phyloP scores from a whole-genome alignment of 2,113 vertebrate species.

The Melierax canorus region DNA sequence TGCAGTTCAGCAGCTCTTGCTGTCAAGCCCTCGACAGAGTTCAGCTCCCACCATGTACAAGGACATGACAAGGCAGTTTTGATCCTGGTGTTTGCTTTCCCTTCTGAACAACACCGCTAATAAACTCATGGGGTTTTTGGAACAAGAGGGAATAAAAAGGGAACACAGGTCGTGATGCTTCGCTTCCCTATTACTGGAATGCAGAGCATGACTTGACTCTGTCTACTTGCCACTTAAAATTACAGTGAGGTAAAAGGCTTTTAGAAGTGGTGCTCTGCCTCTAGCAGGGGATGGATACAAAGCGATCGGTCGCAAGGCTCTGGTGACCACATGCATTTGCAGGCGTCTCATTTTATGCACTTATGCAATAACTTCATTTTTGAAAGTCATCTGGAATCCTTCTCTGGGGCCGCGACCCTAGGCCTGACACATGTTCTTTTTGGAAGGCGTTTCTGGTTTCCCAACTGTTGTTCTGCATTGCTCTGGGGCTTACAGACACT shows the following conservation, averaged over 20 bases:
- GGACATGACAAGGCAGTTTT: background rate
- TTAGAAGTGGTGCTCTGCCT: background rate
- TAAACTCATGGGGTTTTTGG: background rate
- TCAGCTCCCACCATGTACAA: background rate
- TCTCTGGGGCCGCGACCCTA: background rate
- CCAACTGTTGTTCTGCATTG: conserved; percentile 7
- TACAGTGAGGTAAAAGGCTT: background rate
- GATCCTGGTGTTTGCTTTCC: background rate
- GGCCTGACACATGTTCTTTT: conserved; percentile 37
- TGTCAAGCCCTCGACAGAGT: background rate
- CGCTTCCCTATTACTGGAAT: background rate
- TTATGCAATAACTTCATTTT: conserved; percentile 29
- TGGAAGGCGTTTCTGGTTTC: conserved; percentile 44
- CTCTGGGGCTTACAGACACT: background rate
- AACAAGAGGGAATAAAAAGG: background rate
- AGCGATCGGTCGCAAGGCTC: background rate
- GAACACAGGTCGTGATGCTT: background rate
- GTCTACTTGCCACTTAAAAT: background rate
- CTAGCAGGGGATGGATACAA: background rate
- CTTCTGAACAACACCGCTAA: background rate
- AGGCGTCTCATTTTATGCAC: background rate
- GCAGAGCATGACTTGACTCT: background rate
- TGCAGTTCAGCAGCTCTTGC: background rate
- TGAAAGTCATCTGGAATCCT: conserved; percentile 43
- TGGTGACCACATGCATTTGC: background rate